Conservation (phyloP, 2,797 vertebrate species). For the Falco rusticolus region DNA sequence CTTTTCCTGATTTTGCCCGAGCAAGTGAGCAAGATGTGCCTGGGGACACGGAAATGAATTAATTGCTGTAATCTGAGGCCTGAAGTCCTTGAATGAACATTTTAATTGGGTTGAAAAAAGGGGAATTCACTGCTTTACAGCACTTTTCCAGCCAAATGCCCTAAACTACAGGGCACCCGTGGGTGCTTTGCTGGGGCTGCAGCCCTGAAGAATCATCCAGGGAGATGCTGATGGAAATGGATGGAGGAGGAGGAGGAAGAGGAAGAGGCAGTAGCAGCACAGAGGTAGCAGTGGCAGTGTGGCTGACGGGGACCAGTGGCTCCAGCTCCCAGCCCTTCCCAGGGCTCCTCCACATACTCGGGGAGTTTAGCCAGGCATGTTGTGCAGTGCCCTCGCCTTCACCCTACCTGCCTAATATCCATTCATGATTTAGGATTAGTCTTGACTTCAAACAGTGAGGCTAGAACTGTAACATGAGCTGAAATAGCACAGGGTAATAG, state of each 20-base stretch:
- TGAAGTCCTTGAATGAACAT: not conserved
- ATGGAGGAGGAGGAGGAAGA: not conserved
- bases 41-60: not conserved
- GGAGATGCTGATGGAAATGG: not conserved
- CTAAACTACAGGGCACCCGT: not conserved
- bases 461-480: not conserved
- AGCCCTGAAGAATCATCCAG: rapidly evolving
- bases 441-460: not conserved
- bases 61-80: not conserved
- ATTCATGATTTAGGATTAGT: not conserved
- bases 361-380: not conserved
- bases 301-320: not conserved
- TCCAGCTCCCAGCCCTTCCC: not conserved
- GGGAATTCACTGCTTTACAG: not conserved
- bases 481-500: not conserved
- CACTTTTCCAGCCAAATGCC: not conserved
- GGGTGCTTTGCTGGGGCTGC: not conserved
- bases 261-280: not conserved
- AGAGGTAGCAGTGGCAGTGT: not conserved
- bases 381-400: not conserved
- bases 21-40: not conserved
- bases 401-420: not conserved
- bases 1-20: not conserved
- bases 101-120: not conserved
- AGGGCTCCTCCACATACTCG: rapidly evolving